These are phyloP conservation scores for Anoplophora glabripennis DNA, from an alignment of 1,140 invertebrate genomes.

Conservation along the genomic window DNA sequence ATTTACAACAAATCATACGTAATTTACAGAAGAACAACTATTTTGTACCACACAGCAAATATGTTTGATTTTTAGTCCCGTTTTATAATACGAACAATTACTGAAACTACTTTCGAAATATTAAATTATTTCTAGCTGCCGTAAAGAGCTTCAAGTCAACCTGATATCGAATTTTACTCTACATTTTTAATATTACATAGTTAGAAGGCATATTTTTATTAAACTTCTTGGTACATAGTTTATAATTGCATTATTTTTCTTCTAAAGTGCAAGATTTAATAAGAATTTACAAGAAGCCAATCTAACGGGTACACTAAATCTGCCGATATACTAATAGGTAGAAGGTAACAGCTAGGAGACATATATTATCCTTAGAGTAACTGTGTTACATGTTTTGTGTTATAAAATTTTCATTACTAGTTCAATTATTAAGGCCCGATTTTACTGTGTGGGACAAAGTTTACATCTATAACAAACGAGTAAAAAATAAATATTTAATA, in stretches of 20 bases:
- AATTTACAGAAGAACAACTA: not conserved
- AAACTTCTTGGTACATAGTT: not conserved
- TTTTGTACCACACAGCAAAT: not conserved
- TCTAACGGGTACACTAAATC: not conserved
- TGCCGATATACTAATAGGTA: too few relatives aligned
- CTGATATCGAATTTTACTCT: too few relatives aligned
- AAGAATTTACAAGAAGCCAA: not conserved
- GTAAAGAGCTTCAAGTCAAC: not conserved
- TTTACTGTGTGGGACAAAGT: constrained; percentile 20
- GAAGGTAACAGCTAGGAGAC: too few relatives aligned
- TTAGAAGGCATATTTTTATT: too few relatives aligned
- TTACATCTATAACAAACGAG: constrained; percentile 5
- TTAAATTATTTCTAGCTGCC: not conserved
- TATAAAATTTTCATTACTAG: constrained; percentile 21
- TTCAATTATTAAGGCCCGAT: constrained; percentile 15
- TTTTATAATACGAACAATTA: too few relatives aligned
- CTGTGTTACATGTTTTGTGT: not conserved
- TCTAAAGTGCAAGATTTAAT: not conserved
- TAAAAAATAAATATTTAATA: constrained; percentile 22
- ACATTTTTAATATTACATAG: too few relatives aligned
- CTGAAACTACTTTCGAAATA: not conserved
- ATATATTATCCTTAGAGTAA: too few relatives aligned
- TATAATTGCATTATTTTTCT: not conserved
- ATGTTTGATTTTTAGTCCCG: not conserved
- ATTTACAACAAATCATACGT: constrained; percentile 8